Evolutionary conservation across 2,113 vertebrate genomes (phyloP).

Genomic region (Notarius quadriscutis): DNA sequence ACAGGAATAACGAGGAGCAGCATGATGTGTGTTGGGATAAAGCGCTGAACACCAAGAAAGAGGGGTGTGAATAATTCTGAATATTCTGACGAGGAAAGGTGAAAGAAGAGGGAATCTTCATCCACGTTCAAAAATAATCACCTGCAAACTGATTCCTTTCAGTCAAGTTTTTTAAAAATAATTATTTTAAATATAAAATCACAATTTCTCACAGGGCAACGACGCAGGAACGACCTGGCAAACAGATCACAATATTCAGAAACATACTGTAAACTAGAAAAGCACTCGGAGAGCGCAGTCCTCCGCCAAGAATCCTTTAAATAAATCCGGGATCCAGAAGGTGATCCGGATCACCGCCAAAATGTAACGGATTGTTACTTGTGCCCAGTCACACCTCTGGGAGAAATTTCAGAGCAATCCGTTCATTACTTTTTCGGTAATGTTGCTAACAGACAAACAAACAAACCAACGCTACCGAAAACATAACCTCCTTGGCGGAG

Average conservation of each 20-base stretch:
- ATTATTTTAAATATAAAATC: not conserved
- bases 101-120: not conserved
- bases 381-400: too few species aligned
- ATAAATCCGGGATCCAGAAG: too few species aligned
- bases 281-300: too few species aligned
- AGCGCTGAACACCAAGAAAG: not conserved
- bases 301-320: too few species aligned
- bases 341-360: too few species aligned
- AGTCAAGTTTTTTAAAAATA: not conserved
- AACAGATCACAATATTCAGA: not conserved
- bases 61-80: not conserved
- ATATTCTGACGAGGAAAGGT: not conserved
- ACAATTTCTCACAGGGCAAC: not conserved
- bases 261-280: too few species aligned
- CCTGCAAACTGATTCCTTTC: not conserved
- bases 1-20: constrained; percentile 3
- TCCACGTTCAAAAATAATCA: not conserved
- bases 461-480: too few species aligned
- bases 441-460: too few species aligned
- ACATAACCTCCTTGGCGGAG: too few species aligned
- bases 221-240: not conserved
- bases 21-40: not conserved
- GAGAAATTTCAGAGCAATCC: too few species aligned
- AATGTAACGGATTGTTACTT: too few species aligned
- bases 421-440: too few species aligned